Evolutionary conservation across 2,888 invertebrate genomes (phyloP).

Genomic region (Colletes collaris): DNA sequence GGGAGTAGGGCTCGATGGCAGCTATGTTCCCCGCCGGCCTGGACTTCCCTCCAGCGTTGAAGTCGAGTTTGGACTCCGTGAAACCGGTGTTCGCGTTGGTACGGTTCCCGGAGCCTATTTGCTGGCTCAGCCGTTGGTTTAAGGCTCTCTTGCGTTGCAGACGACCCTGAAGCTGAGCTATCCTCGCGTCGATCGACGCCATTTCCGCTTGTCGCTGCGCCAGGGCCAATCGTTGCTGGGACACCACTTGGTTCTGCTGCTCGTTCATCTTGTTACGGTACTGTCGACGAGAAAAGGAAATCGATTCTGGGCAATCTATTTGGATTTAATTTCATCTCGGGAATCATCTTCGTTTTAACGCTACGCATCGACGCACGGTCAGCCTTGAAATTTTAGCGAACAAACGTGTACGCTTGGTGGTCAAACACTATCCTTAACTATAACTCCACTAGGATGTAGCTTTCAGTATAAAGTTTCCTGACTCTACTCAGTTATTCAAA

Average conservation of each 20-base stretch:
- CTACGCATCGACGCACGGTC: too few relatives aligned
- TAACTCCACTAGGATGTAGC: too few relatives aligned
- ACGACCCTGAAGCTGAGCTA: conserved; percentile 96
- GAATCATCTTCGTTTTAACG: neutral
- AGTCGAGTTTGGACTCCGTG: conserved; percentile 82
- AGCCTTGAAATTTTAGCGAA: too few relatives aligned
- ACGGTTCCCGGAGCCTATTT: conserved; percentile 81
- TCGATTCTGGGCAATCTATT: neutral
- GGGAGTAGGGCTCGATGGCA: conserved; percentile 94
- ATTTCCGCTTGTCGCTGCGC: conserved; percentile 96
- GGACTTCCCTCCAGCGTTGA: conserved; percentile 77
- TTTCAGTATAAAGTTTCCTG: too few relatives aligned
- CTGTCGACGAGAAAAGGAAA: conserved; percentile 83
- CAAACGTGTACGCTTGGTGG: too few relatives aligned
- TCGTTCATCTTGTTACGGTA: conserved; percentile 98
- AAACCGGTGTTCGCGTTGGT: conserved; percentile 68
- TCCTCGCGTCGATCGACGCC: conserved; percentile 95
- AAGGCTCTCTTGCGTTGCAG: conserved; percentile 94
- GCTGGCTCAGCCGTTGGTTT: conserved; percentile 89
- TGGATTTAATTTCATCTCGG: neutral
- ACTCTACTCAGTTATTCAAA: too few relatives aligned
- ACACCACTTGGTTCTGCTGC: conserved; percentile 95
- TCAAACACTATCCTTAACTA: too few relatives aligned
- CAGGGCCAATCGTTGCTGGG: conserved; percentile 94
- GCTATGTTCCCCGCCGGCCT: conserved; percentile 91